Evolutionary conservation across 2,888 invertebrate genomes (phyloP), one percentile per base, ranked within the genome.

Genomic region (Drosophila subquinaria): DNA sequence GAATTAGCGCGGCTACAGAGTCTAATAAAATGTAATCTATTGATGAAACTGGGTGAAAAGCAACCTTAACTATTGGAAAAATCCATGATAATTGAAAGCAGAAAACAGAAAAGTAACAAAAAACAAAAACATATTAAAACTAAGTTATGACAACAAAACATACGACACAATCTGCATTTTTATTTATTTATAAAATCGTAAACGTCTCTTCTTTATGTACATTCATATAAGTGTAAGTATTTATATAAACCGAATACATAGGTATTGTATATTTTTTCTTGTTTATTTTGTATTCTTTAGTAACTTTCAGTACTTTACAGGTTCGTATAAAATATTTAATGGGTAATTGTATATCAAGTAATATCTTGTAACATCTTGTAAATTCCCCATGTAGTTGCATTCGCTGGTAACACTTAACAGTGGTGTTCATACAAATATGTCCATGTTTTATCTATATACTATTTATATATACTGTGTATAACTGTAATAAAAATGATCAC

Each of bases 11-110:
- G 73, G 78, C 88, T 73, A 62, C 75, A 82, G 88, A 88, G 86
- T 88, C 88, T 82, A 86, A 73, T 62, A 53, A 73, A 62, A 45
- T 83, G 72, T 78, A 79, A 73, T 69, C 62, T 55, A 69, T 79
- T 60, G 45, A 63, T 50, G 59, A 57, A 57, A 51, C 36, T 50
- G 50, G 56, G 63, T 59, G 55, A 66, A 71, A 79, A 67, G 73
- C 79, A 82, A 73, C 82, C 78, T 75, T 88, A 82, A 86, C 87
- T 86, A 88, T 86, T 84, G 70, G 83, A 75, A 85, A 83, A 68
- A 23, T 33, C 33, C 33, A 55, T 43, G 23, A 35, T 20, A 35
- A 56, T 23, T 30, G 30, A 47, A 48, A 51, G 35, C 52, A 33
- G 43, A 56, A 23, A 20, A 20, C 20, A 20, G 20, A 20, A 61